phyloP scores from a whole-genome alignment of 2,113 vertebrate genomes.

The Orientallactaga bullata region DNA sequence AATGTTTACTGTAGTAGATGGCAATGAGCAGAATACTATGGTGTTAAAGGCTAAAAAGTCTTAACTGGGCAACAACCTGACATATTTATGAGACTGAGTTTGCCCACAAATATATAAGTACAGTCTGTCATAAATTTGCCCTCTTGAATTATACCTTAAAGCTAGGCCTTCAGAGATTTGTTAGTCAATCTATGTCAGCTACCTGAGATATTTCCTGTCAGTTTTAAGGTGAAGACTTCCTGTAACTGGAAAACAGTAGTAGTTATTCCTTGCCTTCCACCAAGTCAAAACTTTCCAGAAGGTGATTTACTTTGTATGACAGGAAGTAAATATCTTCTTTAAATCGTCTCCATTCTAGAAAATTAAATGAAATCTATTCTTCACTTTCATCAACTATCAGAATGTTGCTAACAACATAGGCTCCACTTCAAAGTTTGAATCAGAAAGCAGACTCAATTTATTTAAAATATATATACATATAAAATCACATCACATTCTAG shows the following conservation, averaged over 20 bases:
- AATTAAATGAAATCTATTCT: constrained; percentile 15
- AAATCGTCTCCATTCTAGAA: neutral
- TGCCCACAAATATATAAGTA: neutral
- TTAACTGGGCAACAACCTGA: neutral
- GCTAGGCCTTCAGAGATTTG: neutral
- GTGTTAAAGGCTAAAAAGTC: neutral
- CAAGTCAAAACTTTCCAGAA: neutral
- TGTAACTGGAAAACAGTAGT: neutral
- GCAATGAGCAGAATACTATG: neutral
- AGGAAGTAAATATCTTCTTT: constrained; percentile 36
- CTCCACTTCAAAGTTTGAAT: neutral
- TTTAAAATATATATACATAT: neutral
- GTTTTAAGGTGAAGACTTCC: neutral
- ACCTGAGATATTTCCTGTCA: neutral
- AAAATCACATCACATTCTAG: neutral
- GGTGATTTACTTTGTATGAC: neutral
- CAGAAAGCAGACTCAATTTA: neutral
- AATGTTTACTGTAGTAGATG: neutral
- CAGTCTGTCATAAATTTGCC: neutral
- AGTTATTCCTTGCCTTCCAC: neutral
- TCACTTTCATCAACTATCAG: constrained; percentile 9
- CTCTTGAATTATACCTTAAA: neutral
- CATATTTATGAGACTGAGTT: neutral
- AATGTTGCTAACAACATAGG: neutral
- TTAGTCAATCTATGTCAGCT: neutral